Conservation (phyloP, 2,888 invertebrate species). For the Morpho helenor region DNA sequence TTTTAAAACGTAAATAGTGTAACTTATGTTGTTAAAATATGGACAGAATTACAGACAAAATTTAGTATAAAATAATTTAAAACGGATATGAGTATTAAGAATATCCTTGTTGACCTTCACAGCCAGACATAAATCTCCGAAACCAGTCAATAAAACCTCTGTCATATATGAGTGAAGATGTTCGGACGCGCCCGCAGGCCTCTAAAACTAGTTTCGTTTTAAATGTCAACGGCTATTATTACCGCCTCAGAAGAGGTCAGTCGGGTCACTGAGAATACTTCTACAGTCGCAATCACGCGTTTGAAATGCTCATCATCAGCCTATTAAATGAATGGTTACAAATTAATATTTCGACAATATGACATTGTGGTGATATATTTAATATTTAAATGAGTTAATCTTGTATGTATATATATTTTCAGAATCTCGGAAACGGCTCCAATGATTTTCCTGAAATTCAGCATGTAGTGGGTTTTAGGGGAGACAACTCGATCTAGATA, state of each 20-base stretch:
- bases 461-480: too few species aligned
- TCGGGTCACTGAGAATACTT: conserved; percentile 41
- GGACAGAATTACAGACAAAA: neutral
- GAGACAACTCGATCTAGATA: too few species aligned
- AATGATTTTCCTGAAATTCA: too few species aligned
- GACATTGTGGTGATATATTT: too few species aligned
- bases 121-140: conserved; percentile 35
- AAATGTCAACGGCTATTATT: conserved; percentile 74
- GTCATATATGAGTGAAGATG: conserved; percentile 33
- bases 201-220: conserved; percentile 59
- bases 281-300: conserved; percentile 29
- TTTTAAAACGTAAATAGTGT: too few species aligned
- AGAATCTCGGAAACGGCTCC: too few species aligned
- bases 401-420: too few species aligned
- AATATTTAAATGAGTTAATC: too few species aligned
- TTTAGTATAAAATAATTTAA: conserved; percentile 3
- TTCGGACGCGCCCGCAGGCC: conserved; percentile 34
- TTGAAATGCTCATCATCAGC: conserved; percentile 13
- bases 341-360: too few species aligned
- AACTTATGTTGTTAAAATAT: neutral
- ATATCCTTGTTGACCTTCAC: conserved; percentile 22
- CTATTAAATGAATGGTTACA: neutral
- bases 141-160: conserved; percentile 40
- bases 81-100: conserved; percentile 14
- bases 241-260: conserved; percentile 47